phyloP scores from a whole-genome alignment of 2,113 vertebrate species.

The Lepidothrix coronata region DNA sequence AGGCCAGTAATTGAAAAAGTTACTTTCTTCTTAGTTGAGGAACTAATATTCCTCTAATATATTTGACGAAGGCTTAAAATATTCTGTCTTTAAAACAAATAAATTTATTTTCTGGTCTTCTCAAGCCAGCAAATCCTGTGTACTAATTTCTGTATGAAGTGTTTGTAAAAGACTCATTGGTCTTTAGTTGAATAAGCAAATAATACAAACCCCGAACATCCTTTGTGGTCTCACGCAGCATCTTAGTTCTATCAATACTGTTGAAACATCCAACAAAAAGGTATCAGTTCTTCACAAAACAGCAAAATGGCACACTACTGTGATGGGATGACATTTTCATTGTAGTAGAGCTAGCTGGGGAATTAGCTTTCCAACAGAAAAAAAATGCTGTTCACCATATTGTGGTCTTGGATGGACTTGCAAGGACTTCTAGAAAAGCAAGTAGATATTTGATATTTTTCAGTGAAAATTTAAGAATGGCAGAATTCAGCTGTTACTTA shows the following conservation, averaged over 20 bases:
- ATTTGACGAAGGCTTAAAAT: slow-evolving; percentile 15
- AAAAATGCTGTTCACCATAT: background rate
- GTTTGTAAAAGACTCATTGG: background rate
- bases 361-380: background rate
- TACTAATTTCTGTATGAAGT: background rate
- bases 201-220: background rate
- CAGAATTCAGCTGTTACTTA: background rate
- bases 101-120: background rate
- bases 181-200: background rate
- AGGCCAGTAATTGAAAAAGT: slow-evolving; percentile 5
- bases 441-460: background rate
- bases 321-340: background rate
- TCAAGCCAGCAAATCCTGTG: background rate
- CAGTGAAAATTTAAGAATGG: background rate
- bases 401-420: background rate
- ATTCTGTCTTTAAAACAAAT: background rate
- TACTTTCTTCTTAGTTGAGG: background rate
- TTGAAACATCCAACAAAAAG: background rate
- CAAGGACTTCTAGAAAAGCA: background rate
- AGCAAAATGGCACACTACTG: background rate
- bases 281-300: background rate
- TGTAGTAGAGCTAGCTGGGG: background rate
- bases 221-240: background rate
- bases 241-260: background rate
- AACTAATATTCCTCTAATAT: background rate